Evolutionary conservation across 2,888 invertebrate genomes (phyloP), one percentile per base, ranked within the genome.

Genomic region (Chrysina gloriosa): DNA sequence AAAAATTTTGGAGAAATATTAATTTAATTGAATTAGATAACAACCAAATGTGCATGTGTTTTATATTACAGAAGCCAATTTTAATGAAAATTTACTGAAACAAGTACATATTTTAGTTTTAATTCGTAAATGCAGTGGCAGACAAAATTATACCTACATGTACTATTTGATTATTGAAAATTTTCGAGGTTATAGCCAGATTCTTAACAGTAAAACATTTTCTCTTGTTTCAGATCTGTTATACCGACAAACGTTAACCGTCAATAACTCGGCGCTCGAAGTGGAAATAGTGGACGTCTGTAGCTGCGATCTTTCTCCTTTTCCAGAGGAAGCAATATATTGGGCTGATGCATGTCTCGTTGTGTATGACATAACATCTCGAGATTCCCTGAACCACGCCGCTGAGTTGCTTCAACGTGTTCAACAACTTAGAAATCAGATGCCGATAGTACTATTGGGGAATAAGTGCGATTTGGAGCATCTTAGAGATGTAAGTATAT

Each of bases 381-480:
- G 89, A 71, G 86, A 85, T 73, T 91, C 91, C 75, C 90, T 92
- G 76, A 86, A 88, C 72, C 90, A 91, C 77, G 92, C 92, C 7
- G 83, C 87, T 2, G 89, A 89, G 78, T 86, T 89, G 58, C 83
- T 92, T 52, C 87, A 89, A 74, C 85, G 85, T 76, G 82, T 85
- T 31, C 80, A 87, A 65, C 85, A 88, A 50, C 72, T 84, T 34
- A 78, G 85, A 45, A 76, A 84, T 77, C 77, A 83, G 82, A 84
- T 86, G 47, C 84, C 84, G 77, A 84, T 89, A 14, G 89, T 92
- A 47, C 82, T 94, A 54, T 84, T 94, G 42, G 93, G 89, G 66
- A 94, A 94, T 84, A 94, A 93, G 83, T 89, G 89, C 34, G 93
- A 94, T 84, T 84, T 94, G 79, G 91, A 91, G 80, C 92, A 92